Evolutionary conservation across 2,113 vertebrate species (phyloP).

Genomic region (Chamaea fasciata): DNA sequence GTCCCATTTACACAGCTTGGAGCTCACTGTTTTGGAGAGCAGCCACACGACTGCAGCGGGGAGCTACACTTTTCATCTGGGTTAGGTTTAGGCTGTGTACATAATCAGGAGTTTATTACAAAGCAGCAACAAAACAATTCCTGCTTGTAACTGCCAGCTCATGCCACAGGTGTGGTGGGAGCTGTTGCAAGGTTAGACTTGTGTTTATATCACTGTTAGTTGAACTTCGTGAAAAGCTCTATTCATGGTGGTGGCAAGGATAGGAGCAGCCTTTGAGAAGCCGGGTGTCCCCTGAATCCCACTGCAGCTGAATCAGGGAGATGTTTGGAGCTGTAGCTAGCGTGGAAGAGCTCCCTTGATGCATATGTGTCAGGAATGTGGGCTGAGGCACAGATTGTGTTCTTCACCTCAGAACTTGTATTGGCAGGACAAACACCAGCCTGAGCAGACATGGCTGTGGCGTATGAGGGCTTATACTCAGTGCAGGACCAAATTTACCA

Average conservation of each 20-base stretch:
- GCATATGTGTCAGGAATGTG: background rate
- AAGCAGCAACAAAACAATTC: background rate
- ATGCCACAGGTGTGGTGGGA: background rate
- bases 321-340: background rate
- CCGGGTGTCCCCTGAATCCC: background rate
- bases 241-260: background rate
- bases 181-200: background rate
- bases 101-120: background rate
- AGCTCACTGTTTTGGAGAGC: background rate
- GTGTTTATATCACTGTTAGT: background rate
- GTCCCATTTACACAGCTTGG: background rate
- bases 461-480: background rate
- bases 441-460: background rate
- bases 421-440: slow-evolving; percentile 42
- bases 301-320: background rate
- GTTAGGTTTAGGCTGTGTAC: background rate
- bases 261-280: background rate
- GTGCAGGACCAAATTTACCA: background rate
- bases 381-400: slow-evolving; percentile 36
- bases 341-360: background rate
- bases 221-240: background rate
- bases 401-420: slow-evolving; percentile 23
- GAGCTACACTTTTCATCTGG: background rate
- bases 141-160: background rate
- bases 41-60: background rate